Evolutionary conservation across 2,888 invertebrate genomes (phyloP), one percentile per base, ranked within the genome.

Genomic region (Alitta virens): DNA sequence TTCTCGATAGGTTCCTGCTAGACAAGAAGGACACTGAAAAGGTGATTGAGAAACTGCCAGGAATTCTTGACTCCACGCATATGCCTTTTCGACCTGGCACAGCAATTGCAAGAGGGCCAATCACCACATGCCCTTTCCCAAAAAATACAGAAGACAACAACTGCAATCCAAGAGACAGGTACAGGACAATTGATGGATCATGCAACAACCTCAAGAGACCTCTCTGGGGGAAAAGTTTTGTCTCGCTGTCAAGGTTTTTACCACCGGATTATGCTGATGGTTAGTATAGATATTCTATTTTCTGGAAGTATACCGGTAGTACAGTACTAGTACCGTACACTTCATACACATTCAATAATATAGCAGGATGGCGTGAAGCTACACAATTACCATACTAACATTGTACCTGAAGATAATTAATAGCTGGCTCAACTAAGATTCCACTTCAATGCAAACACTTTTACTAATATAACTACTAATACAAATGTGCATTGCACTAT

Each of bases 191-290:
- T 7, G 71, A 72, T 53, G 74, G 74, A 1, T 66, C 70, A 1
- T 74, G 74, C 60, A 74, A 74, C 63, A 73, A 72, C 58, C 60
- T 71, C 14, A 9, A 50, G 0, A 23, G 58, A 14, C 66, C 70
- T 1, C 43, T 56, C 26, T 56, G 62, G 46, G 71, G 70, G 14
- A 38, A 65, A 49, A 54, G 66, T 2, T 38, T 63, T 18, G 56
- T 56, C 2, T 67, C 70, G 16, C 67, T 68, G 38, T 52, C 56
- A 21, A 46, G 72, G 21, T 61, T 71, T 21, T 43, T 72, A 1
- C 56, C 64, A 21, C 60, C 70, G 2, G 23, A 43, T 2, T 71
- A 69, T 56, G 63, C 63, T 38, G 71, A 69, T 40, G 66, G 70
- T 71, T 56, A 46, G n/a, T n/a, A n/a, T n/a, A n/a, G n/a, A n/a